Base-by-base conservation (phyloP, 2,888 invertebrate genomes). In the Rhingia campestris region DNA sequence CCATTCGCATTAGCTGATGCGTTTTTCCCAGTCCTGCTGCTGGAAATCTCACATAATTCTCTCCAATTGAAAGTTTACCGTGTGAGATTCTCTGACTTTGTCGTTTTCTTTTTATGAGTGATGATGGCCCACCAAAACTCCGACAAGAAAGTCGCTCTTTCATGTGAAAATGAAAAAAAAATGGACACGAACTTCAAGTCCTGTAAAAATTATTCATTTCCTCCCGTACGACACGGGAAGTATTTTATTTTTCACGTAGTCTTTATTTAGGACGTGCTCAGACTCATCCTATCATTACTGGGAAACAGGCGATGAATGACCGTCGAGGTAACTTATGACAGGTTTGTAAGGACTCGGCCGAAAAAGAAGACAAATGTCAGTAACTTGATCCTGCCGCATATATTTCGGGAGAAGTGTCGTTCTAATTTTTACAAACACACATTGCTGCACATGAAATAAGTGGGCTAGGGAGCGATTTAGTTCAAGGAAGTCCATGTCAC, bases 201-300 rank as follows among this genome's bases (percentile, higher is more conserved):
- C 53, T 64, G 53, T 69, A 47, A 74, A 69, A 69, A 82, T 73
- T 73, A 82, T 82, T 73, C 82, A 82, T 69, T 69, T 45, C 7
- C 67, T 43, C 53, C 39, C 37, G 47, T n/a, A 49, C 30, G 1
- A 59, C n/a, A 67, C 6, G 54, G 35, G 14, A 33, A 51, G 22
- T 41, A 39, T 61, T 66, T 59, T 59, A 54, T n/a, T 53, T 22
- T 61, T 69, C 32, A n/a, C 9, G 6, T 41, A 7, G 39, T 49
- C 58, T n/a, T 5, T 56, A 9, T 63, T 64, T 61, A 33, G 47
- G 69, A 39, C n/a, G 51, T 49, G 9, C 37, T 37, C n/a, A 45
- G 39, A 14, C 10, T 49, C 56, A 53, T 49, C 61, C 67, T 63
- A 75, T 75, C 69, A 77, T 79, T 64, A 79, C 69, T 63, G 53